A percentile compares a stretch with the other conserved stretches of the same genome.
Evolutionary conservation across 23 tunicate species (phyloP).

Genomic region (Halocynthia aurantium): DNA sequence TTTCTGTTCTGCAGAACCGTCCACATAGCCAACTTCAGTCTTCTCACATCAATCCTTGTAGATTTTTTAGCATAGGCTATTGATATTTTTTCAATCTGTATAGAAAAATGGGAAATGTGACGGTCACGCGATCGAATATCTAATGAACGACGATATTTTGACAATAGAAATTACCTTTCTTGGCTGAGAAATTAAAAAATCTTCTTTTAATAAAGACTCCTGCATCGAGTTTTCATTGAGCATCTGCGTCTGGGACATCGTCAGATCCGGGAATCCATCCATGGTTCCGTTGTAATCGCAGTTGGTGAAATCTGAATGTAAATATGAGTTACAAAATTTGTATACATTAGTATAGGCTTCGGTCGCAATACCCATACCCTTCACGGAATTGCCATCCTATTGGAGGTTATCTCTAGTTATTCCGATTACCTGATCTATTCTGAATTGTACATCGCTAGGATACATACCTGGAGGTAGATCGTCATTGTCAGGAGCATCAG

Average conservation of each 20-base stretch:
- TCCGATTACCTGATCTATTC: too few relatives aligned
- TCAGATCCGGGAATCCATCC: constrained; percentile 19
- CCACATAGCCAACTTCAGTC: constrained; percentile 72
- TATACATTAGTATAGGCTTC: too few relatives aligned
- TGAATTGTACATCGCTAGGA: too few relatives aligned
- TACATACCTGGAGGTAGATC: constrained; percentile 1
- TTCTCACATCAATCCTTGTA: constrained; percentile 65
- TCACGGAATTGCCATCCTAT: too few relatives aligned
- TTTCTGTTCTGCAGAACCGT: constrained; percentile 8
- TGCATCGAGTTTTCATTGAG: constrained; percentile 9
- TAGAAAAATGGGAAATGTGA: not conserved
- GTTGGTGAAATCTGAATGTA: constrained; percentile 22
- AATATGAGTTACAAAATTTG: not conserved
- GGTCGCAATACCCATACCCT: too few relatives aligned
- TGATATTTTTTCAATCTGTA: constrained; percentile 61
- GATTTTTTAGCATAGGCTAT: constrained; percentile 67
- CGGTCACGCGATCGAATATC: not conserved
- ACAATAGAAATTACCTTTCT: constrained; percentile 32
- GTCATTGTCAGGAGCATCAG: not conserved
- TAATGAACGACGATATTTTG: not conserved
- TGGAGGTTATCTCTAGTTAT: too few relatives aligned
- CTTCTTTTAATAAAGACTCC: constrained; percentile 63
- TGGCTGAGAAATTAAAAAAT: constrained; percentile 55
- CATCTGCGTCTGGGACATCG: constrained; percentile 7
- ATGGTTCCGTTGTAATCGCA: constrained; percentile 19